A percentile compares a stretch with the other conserved stretches of the same genome.
phyloP scores from a whole-genome alignment of 2,888 invertebrate genomes.

The Aspidapion aeneum region DNA sequence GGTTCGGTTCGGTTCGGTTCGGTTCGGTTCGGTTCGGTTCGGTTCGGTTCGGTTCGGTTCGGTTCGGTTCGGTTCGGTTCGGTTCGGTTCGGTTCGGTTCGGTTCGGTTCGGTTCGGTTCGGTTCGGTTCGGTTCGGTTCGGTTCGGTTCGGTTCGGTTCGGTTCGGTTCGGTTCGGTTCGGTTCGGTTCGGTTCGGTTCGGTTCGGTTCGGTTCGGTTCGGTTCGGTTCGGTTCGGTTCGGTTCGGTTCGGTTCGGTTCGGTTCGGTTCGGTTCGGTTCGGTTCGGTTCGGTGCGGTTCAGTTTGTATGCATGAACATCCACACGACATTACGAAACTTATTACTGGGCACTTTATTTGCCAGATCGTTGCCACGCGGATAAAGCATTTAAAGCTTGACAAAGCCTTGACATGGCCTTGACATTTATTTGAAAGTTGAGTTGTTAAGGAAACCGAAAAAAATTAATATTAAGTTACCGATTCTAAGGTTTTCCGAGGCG shows the following conservation, averaged over 20 bases:
- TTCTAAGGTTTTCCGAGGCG: no score
- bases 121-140: not conserved
- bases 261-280: slow-evolving; percentile 9
- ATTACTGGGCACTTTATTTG: no score
- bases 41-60: not conserved
- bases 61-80: not conserved
- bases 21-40: not conserved
- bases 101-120: not conserved
- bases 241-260: not conserved
- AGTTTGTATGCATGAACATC: no score
- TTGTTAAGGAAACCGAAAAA: no score
- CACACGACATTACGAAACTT: no score
- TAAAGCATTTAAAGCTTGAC: no score
- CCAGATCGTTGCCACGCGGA: no score
- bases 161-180: not conserved
- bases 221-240: slow-evolving; percentile 4
- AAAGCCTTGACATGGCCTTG: no score
- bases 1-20: not conserved
- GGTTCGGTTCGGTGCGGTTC: slow-evolving; percentile 12
- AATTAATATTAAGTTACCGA: no score
- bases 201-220: slow-evolving; percentile 4
- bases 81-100: not conserved
- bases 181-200: not conserved
- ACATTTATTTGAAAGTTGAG: no score
- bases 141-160: not conserved